Evolutionary conservation across 2,113 vertebrate genomes (phyloP).

Genomic region (Hypomesus transpacificus): DNA sequence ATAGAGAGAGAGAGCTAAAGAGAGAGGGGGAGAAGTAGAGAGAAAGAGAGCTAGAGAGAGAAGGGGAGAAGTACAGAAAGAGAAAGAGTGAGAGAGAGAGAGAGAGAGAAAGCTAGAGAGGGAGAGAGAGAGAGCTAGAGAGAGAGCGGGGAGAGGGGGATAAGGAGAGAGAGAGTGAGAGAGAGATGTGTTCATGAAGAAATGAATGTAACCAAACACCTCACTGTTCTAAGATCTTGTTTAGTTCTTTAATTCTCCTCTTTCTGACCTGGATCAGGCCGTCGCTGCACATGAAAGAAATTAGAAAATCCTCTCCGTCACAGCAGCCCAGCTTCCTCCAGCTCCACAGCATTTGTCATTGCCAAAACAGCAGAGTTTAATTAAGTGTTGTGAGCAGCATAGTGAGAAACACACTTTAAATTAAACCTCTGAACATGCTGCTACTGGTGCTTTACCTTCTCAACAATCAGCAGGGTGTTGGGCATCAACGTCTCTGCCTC

Average conservation of each 20-base stretch:
- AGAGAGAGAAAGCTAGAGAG: neutral
- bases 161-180: neutral
- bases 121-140: too few species aligned
- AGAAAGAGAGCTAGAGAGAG: neutral
- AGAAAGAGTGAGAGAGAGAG: neutral
- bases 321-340: slow-evolving; percentile 81
- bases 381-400: slow-evolving; percentile 99
- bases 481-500: slow-evolving; percentile 90
- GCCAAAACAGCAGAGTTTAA: slow-evolving; percentile 99
- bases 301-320: slow-evolving; percentile 88
- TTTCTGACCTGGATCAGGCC: slow-evolving; percentile 84
- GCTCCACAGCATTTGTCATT: slow-evolving; percentile 98
- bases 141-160: neutral
- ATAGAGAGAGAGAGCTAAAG: slow-evolving; percentile 44
- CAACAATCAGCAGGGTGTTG: slow-evolving; percentile 90
- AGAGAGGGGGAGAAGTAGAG: neutral
- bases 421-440: slow-evolving; percentile 93
- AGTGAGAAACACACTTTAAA: slow-evolving; percentile 99
- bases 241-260: slow-evolving; percentile 81
- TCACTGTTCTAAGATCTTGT: slow-evolving; percentile 78
- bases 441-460: slow-evolving; percentile 96
- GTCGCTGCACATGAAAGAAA: slow-evolving; percentile 89
- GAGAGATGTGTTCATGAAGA: slow-evolving; percentile 62
- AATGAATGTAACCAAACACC: slow-evolving; percentile 69
- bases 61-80: neutral